Evolutionary conservation across 1,140 invertebrate species (phyloP).

Genomic region (Pseudobourletiella spinata): DNA sequence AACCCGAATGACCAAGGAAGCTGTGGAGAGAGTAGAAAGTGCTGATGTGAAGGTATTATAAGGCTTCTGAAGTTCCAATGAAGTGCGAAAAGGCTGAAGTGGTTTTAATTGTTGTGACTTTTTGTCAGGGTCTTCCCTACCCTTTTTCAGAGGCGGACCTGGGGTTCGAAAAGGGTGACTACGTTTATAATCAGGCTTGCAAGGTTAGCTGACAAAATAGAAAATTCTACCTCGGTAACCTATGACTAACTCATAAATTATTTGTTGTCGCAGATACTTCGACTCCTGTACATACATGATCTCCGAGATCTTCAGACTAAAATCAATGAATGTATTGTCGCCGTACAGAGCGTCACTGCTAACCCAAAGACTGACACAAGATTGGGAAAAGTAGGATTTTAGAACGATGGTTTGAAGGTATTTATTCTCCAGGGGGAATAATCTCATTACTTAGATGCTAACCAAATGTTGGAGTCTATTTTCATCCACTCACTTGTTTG

Average conservation of each 20-base stretch:
- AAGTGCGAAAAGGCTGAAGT: too few species aligned
- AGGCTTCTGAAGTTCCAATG: too few species aligned
- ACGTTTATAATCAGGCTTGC: conserved; percentile 63
- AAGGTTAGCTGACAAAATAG: conserved; percentile 41
- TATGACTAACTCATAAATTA: too few species aligned
- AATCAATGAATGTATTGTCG: conserved; percentile 89
- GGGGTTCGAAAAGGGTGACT: conserved; percentile 60
- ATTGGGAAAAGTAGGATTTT: conserved; percentile 79
- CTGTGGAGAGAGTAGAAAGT: conserved; percentile 51
- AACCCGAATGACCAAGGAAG: conserved; percentile 53
- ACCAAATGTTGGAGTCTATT: too few species aligned
- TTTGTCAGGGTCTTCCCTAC: conserved; percentile 55
- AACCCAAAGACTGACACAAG: conserved; percentile 94
- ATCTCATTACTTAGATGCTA: too few species aligned
- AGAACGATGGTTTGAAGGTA: too few species aligned
- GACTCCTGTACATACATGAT: conserved; percentile 83
- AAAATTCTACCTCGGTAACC: background rate
- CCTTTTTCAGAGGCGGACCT: conserved; percentile 56
- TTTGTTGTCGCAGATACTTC: conserved; percentile 49
- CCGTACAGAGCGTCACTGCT: conserved; percentile 83
- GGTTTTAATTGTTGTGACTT: too few species aligned
- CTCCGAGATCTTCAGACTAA: conserved; percentile 82
- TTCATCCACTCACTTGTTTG: too few species aligned
- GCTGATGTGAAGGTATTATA: background rate
- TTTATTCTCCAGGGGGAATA: too few species aligned